Evolutionary conservation across 2,113 vertebrate species (phyloP).

Genomic region (Siniperca knerii): DNA sequence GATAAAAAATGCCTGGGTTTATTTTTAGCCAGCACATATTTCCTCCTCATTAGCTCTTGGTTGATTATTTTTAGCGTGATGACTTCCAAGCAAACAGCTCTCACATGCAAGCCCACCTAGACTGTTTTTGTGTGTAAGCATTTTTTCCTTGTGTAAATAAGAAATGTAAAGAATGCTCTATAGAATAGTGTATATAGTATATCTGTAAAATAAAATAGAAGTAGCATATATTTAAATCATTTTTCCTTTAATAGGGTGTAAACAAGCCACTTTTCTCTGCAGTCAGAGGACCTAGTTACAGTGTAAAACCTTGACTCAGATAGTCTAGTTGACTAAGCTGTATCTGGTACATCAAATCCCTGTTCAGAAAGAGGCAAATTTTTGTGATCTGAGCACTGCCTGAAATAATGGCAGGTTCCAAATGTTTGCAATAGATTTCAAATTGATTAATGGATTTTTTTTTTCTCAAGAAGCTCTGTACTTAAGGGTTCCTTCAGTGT

Average conservation of each 20-base stretch:
- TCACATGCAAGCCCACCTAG: slow-evolving; percentile 4
- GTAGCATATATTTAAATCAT: neutral
- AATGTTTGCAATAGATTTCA: slow-evolving; percentile 23
- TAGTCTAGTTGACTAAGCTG: neutral
- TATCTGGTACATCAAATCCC: neutral
- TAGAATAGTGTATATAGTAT: neutral
- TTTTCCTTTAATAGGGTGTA: neutral
- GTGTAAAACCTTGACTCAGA: neutral
- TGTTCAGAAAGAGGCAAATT: neutral
- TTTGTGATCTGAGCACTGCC: neutral
- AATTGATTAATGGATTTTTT: slow-evolving; percentile 7
- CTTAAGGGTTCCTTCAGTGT: slow-evolving; percentile 9
- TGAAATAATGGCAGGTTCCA: neutral
- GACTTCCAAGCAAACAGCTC: slow-evolving; percentile 22
- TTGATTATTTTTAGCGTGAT: slow-evolving; percentile 56
- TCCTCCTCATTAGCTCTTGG: slow-evolving; percentile 61
- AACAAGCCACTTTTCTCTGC: slow-evolving; percentile 4
- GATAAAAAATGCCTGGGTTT: slow-evolving; percentile 22
- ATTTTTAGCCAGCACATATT: slow-evolving; percentile 55
- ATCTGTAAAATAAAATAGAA: neutral
- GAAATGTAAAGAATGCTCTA: neutral
- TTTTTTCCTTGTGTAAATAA: neutral
- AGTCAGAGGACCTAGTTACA: neutral
- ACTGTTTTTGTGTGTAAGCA: neutral
- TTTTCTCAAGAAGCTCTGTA: neutral